phyloP scores from a whole-genome alignment of 2,888 invertebrate genomes.

The Spatulosminthurus flaviceps region DNA sequence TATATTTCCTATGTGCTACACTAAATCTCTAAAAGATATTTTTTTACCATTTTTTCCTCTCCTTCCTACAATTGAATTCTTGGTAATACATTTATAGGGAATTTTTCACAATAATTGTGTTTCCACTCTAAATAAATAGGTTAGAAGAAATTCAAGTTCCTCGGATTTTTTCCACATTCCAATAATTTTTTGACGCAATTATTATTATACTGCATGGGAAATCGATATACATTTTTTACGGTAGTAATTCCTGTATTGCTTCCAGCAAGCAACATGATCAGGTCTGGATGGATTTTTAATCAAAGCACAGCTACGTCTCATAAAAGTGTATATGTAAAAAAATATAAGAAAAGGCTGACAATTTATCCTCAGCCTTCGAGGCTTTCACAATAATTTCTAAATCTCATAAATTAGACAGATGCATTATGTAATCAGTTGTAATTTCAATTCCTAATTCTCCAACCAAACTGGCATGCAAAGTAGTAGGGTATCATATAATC shows the following conservation, averaged over 20 bases:
- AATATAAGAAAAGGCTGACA: background rate
- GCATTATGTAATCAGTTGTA: conserved; percentile 2
- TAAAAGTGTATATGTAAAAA: too few relatives aligned
- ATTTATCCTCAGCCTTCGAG: background rate
- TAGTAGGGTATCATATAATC: background rate
- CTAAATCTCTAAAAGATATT: background rate
- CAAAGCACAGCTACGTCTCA: background rate
- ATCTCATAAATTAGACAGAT: conserved; percentile 1
- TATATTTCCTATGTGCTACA: background rate
- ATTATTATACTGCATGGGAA: background rate
- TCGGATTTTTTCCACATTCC: background rate
- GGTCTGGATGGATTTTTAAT: conserved; percentile 8
- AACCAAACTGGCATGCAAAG: background rate
- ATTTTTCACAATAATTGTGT: background rate
- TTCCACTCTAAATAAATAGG: background rate
- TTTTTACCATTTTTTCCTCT: background rate
- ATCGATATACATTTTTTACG: too few relatives aligned
- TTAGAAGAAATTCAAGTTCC: background rate
- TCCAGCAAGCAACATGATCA: background rate
- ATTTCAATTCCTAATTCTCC: conserved; percentile 2
- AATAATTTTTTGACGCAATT: background rate
- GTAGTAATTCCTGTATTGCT: too few relatives aligned
- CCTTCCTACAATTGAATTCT: background rate
- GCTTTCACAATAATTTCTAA: background rate
- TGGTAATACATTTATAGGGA: background rate